These are phyloP conservation scores for Brenthis daphne DNA, from an alignment of 2,888 invertebrate genomes.

Conservation along the genomic window DNA sequence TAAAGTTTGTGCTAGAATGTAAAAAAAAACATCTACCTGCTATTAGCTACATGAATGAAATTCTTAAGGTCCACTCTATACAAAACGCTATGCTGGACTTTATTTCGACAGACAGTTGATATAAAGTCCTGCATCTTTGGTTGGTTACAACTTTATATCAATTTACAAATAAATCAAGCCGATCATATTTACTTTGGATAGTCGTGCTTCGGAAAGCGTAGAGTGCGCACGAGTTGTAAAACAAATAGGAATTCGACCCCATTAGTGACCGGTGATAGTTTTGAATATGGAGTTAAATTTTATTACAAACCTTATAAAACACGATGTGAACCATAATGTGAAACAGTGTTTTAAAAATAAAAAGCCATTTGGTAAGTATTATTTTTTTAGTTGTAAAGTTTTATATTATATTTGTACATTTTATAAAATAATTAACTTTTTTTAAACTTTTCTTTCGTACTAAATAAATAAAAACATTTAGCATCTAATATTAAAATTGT, in stretches of 20 bases:
- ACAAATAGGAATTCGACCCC: constrained; percentile 23
- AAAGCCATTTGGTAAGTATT: constrained; percentile 70
- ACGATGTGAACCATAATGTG: constrained; percentile 78
- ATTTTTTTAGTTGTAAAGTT: background rate
- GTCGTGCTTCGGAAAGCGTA: constrained; percentile 51
- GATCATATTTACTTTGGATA: constrained; percentile 61
- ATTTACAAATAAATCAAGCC: constrained; percentile 58
- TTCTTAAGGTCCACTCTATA: background rate
- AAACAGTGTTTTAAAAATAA: constrained; percentile 78
- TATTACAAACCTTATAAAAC: constrained; percentile 71
- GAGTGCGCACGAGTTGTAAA: constrained; percentile 49
- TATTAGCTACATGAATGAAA: constrained; percentile 24
- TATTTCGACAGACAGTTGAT: background rate
- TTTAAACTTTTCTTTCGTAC: too few relatives aligned
- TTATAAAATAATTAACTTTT: background rate
- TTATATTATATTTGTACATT: background rate
- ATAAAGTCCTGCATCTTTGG: constrained; percentile 42
- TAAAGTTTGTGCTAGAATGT: too few relatives aligned
- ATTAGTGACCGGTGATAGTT: constrained; percentile 23
- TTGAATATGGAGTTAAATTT: constrained; percentile 73
- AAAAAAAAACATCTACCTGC: constrained; percentile 29
- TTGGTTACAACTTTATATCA: constrained; percentile 48
- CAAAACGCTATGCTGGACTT: background rate
- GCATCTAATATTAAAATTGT: too few relatives aligned
- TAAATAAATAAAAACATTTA: too few relatives aligned